Conservation (phyloP, 2,888 invertebrate species). For the Mellilla xanthometata region DNA sequence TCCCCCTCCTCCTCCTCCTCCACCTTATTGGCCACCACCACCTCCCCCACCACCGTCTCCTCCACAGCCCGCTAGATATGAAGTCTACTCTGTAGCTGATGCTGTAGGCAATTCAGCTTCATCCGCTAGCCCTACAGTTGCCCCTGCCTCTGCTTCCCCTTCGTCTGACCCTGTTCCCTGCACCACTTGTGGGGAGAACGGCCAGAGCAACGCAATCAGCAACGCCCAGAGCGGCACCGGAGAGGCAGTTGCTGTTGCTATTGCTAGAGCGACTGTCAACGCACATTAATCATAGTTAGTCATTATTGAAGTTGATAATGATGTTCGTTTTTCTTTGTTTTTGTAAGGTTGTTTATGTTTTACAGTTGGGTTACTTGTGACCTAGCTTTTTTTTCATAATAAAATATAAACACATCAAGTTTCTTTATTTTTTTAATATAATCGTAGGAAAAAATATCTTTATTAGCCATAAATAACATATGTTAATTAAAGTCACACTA, state of each 20-base stretch:
- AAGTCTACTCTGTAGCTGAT: conserved; percentile 18
- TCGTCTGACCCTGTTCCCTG: conserved; percentile 18
- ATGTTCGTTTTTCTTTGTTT: too few species aligned
- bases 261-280: conserved; percentile 22
- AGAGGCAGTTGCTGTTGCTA: conserved; percentile 45
- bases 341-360: too few species aligned
- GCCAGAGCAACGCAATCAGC: conserved; percentile 39
- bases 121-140: conserved; percentile 5
- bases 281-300: too few species aligned
- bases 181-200: conserved; percentile 21
- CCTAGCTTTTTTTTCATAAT: too few species aligned
- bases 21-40: conserved; percentile 25
- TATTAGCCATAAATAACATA: too few species aligned
- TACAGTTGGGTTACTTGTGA: too few species aligned
- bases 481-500: too few species aligned
- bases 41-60: conserved; percentile 32
- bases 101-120: too few species aligned
- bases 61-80: conserved; percentile 7
- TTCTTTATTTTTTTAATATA: too few species aligned
- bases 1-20: conserved; percentile 30
- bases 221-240: conserved; percentile 47
- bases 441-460: too few species aligned
- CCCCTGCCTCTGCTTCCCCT: background rate
- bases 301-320: too few species aligned
- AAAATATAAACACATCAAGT: too few species aligned